Conservation (phyloP, 2,113 vertebrate species). For the Neopipo cinnamomea region DNA sequence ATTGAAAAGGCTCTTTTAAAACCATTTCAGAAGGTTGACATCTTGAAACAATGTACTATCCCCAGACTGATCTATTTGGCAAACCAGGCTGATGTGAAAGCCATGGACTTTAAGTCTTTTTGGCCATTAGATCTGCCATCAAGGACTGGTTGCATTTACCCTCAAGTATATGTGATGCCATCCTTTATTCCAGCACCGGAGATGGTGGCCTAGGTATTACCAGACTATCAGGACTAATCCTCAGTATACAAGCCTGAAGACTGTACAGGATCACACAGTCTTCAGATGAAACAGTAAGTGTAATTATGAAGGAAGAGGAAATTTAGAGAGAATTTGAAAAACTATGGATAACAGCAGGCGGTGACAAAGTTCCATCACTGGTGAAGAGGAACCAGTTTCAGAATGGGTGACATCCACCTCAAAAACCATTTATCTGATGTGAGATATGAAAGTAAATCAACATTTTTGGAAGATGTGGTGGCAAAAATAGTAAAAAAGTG, state of each 20-base stretch:
- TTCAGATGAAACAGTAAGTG: neutral
- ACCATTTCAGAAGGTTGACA: neutral
- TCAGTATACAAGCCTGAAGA: neutral
- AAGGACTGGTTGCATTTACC: neutral
- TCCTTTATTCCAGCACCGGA: neutral
- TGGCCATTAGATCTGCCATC: neutral
- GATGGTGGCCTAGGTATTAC: neutral
- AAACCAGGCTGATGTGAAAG: neutral
- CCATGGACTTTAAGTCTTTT: neutral
- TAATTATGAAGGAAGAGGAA: neutral
- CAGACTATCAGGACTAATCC: neutral
- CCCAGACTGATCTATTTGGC: neutral
- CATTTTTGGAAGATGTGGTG: neutral
- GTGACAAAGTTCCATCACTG: neutral
- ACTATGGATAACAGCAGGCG: neutral
- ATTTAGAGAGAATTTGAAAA: neutral
- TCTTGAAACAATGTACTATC: neutral
- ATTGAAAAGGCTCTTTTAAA: neutral
- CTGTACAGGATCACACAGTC: neutral
- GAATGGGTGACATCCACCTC: neutral
- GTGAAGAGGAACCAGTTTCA: neutral
- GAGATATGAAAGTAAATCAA: neutral
- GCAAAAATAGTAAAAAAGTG: neutral
- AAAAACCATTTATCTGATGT: neutral
- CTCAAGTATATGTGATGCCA: neutral